These are phyloP conservation scores for Orchesella cincta DNA, from an alignment of 1,140 invertebrate species.

Conservation along the genomic window DNA sequence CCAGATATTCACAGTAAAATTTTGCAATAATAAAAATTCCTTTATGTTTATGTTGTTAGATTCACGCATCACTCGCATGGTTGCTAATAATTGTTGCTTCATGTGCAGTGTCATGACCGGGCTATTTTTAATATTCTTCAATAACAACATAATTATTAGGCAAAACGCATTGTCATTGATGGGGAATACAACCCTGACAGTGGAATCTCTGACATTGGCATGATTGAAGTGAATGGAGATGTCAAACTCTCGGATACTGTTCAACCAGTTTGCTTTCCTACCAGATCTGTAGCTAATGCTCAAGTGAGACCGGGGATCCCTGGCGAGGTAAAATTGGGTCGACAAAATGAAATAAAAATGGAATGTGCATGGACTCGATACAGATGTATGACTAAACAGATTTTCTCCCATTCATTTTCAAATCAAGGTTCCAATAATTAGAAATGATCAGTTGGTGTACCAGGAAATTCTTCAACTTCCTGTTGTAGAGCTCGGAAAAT, in stretches of 20 bases:
- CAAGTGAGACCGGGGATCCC: conserved; percentile 34
- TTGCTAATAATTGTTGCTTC: too few species aligned
- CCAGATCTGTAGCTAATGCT: conserved; percentile 31
- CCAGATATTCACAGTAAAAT: conserved; percentile 35
- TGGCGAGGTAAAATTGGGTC: background rate
- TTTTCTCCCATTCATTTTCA: too few species aligned
- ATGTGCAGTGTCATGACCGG: too few species aligned
- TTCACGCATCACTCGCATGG: too few species aligned
- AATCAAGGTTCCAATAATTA: conserved; percentile 35
- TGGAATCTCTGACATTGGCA: conserved; percentile 35
- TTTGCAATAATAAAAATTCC: too few species aligned
- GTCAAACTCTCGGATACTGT: conserved; percentile 35
- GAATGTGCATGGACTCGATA: too few species aligned
- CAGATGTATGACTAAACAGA: too few species aligned
- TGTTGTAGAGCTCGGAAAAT: conserved; percentile 33
- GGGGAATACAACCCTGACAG: conserved; percentile 37
- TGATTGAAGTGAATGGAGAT: conserved; percentile 29
- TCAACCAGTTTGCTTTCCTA: conserved; percentile 39
- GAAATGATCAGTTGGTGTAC: conserved; percentile 33
- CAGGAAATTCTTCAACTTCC: conserved; percentile 34
- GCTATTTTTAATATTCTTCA: too few species aligned
- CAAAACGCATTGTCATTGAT: conserved; percentile 35
- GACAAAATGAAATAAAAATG: background rate
- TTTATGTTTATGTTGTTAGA: too few species aligned
- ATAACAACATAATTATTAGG: conserved; percentile 11